These are phyloP conservation scores for Octomys mimax DNA, from an alignment of 2,797 vertebrate genomes.

Conservation along the genomic window DNA sequence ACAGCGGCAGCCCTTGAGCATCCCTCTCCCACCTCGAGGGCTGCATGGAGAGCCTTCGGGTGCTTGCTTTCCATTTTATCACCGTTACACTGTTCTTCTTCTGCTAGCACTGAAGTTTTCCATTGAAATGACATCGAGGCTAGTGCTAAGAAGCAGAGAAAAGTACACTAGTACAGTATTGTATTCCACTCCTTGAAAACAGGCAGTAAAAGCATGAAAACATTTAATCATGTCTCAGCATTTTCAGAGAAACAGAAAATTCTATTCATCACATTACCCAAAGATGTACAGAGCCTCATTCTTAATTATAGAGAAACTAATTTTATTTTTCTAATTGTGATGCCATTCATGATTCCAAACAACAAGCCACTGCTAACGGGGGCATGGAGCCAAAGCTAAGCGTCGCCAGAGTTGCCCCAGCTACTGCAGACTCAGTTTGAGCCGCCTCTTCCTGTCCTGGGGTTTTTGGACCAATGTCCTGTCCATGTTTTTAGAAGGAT, in stretches of 20 bases:
- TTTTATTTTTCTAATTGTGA: constrained; percentile 33
- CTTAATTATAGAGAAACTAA: neutral
- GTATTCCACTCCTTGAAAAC: neutral
- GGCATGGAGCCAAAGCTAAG: neutral
- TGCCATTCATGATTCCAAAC: neutral
- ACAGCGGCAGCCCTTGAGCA: neutral
- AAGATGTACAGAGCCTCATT: neutral
- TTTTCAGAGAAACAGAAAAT: constrained; percentile 1
- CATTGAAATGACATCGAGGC: neutral
- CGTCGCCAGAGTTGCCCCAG: neutral
- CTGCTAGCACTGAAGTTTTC: neutral
- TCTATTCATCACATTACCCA: neutral
- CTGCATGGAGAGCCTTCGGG: neutral
- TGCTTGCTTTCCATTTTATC: neutral
- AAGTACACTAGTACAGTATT: neutral
- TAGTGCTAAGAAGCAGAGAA: neutral
- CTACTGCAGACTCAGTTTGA: neutral
- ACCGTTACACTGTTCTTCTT: neutral
- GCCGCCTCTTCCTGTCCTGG: neutral
- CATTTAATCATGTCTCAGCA: neutral
- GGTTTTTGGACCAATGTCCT: too few relatives aligned
- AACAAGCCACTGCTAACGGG: neutral
- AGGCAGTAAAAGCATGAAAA: neutral
- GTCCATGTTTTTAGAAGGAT: neutral
- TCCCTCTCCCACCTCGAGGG: neutral